phyloP scores from a whole-genome alignment of 2,888 invertebrate genomes.

The Mesopsocus fuscifrons region DNA sequence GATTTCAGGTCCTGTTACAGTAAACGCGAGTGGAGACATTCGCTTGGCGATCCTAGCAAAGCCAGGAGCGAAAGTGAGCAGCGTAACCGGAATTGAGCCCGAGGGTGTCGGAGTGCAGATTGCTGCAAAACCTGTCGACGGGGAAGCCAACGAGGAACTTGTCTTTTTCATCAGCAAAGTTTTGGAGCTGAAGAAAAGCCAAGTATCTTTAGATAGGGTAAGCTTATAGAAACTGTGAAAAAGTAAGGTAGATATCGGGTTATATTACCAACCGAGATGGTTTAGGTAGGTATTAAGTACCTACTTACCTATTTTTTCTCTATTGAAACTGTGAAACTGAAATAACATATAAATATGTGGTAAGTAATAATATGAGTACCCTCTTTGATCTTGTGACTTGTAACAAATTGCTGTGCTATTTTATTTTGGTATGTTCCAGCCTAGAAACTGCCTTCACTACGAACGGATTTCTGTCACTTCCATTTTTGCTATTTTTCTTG shows the following conservation, averaged over 20 bases:
- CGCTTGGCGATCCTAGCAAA: slow-evolving; percentile 46
- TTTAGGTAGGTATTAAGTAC: not conserved
- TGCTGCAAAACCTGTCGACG: slow-evolving; percentile 61
- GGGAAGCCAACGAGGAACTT: slow-evolving; percentile 60
- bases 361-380: too few relatives aligned
- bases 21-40: slow-evolving; percentile 39
- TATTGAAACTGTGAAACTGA: not conserved
- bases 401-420: too few relatives aligned
- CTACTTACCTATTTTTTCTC: not conserved
- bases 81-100: slow-evolving; percentile 38
- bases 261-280: not conserved
- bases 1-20: slow-evolving; percentile 23
- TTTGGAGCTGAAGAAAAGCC: slow-evolving; percentile 48
- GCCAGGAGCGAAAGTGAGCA: slow-evolving; percentile 53
- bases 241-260: not conserved
- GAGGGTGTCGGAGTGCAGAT: slow-evolving; percentile 58
- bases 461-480: not conserved
- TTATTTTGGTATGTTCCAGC: too few relatives aligned
- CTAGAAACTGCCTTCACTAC: too few relatives aligned
- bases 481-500: slow-evolving; percentile 12
- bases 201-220: slow-evolving; percentile 42
- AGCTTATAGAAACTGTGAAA: slow-evolving; percentile 14
- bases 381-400: too few relatives aligned
- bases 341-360: not conserved
- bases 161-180: slow-evolving; percentile 48